Conservation (phyloP, 2,113 vertebrate species). For the Catagonus wagneri region DNA sequence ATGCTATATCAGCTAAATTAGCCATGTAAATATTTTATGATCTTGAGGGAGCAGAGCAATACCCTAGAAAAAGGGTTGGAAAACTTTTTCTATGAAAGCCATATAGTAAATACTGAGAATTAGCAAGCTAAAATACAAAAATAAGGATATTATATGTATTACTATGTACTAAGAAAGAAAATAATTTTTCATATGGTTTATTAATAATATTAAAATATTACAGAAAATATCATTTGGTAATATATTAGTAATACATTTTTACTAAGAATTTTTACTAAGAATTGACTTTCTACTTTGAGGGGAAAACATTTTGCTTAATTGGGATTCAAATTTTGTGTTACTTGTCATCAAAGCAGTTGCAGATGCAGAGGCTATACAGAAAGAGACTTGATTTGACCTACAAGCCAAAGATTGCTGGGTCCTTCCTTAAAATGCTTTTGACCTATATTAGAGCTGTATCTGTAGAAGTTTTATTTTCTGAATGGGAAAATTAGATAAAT, state of each 20-base stretch:
- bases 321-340: neutral
- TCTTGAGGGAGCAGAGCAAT: neutral
- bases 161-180: neutral
- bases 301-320: neutral
- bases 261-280: neutral
- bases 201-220: neutral
- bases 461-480: neutral
- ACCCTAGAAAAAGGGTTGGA: neutral
- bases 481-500: neutral
- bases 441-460: neutral
- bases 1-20: neutral
- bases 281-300: neutral
- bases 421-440: neutral
- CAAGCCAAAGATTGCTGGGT: neutral
- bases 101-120: neutral
- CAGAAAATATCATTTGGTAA: neutral
- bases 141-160: neutral
- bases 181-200: neutral
- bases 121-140: neutral
- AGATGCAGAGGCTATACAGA: neutral
- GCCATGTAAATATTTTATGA: neutral
- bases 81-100: neutral
- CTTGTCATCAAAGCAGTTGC: neutral
- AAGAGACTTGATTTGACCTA: neutral
- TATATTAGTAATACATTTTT: neutral